Conservation (phyloP, 2,888 invertebrate species). For the Ochropacha duplaris region DNA sequence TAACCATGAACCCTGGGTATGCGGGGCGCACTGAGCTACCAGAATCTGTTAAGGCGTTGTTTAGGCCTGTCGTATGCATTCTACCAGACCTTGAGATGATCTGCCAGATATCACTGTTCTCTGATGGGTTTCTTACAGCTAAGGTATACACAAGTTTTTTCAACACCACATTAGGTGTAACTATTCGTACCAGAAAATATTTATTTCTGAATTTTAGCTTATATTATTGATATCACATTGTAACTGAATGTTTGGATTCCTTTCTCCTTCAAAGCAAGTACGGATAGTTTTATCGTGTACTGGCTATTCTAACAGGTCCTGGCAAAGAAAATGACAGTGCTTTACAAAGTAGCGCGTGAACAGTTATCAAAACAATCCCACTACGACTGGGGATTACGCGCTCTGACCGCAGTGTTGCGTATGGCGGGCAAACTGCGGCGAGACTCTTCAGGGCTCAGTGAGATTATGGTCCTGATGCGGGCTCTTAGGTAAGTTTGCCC, state of each 20-base stretch:
- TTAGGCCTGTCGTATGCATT: slow-evolving; percentile 96
- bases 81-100: slow-evolving; percentile 96
- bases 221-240: too few relatives aligned
- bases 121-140: slow-evolving; percentile 95
- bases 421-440: slow-evolving; percentile 95
- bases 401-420: slow-evolving; percentile 94
- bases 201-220: too few relatives aligned
- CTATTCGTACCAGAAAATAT: too few relatives aligned
- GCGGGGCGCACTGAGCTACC: slow-evolving; percentile 96
- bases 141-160: slow-evolving; percentile 84
- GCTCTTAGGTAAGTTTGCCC: slow-evolving; percentile 83
- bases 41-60: slow-evolving; percentile 95
- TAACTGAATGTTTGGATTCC: too few relatives aligned
- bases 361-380: slow-evolving; percentile 96
- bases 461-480: slow-evolving; percentile 94
- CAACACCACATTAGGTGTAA: neutral
- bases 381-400: slow-evolving; percentile 96
- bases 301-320: slow-evolving; percentile 70
- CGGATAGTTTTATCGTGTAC: too few relatives aligned
- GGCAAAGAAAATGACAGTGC: slow-evolving; percentile 96
- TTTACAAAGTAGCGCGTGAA: slow-evolving; percentile 93
- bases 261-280: too few relatives aligned
- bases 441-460: slow-evolving; percentile 89
- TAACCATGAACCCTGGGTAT: slow-evolving; percentile 98
- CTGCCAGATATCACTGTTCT: slow-evolving; percentile 95